Percentiles rank a stretch among this genome's conserved stretches.
Evolutionary conservation across 2,888 invertebrate genomes (phyloP).

Genomic region (Eristalis pertinax): DNA sequence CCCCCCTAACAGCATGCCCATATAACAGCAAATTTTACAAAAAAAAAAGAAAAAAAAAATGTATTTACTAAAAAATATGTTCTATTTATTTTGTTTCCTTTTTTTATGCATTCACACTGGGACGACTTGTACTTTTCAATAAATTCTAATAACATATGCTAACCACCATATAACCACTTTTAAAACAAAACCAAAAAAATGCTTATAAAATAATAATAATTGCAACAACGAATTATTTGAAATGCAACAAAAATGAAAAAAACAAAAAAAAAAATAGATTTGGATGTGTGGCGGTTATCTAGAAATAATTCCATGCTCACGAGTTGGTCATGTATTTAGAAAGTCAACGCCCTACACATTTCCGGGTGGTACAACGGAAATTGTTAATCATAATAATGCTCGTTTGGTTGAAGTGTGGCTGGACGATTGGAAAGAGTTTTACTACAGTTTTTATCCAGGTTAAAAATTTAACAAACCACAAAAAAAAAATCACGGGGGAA

Average conservation of each 20-base stretch:
- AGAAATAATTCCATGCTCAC: slow-evolving; percentile 96
- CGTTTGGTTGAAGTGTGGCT: slow-evolving; percentile 99
- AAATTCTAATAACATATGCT: slow-evolving; percentile 54
- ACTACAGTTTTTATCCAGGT: slow-evolving; percentile 99
- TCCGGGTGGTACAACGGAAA: slow-evolving; percentile 97
- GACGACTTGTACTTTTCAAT: slow-evolving; percentile 64
- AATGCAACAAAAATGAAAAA: slow-evolving; percentile 36
- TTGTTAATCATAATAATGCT: slow-evolving; percentile 99
- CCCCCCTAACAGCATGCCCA: slow-evolving; percentile 52
- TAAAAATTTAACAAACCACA: slow-evolving; percentile 75
- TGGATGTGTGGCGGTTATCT: slow-evolving; percentile 99
- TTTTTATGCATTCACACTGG: slow-evolving; percentile 68
- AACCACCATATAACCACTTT: too few species aligned
- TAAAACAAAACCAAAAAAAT: slow-evolving; percentile 29
- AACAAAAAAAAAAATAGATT: slow-evolving; percentile 84
- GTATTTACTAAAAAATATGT: slow-evolving; percentile 59
- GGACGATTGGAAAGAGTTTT: slow-evolving; percentile 99
- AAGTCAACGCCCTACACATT: slow-evolving; percentile 99
- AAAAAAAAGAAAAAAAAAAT: slow-evolving; percentile 13
- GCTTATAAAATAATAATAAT: slow-evolving; percentile 27
- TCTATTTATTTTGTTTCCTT: slow-evolving; percentile 67
- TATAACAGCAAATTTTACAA: neutral
- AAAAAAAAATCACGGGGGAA: slow-evolving; percentile 9
- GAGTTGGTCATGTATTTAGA: slow-evolving; percentile 98
- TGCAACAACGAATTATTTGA: slow-evolving; percentile 40